A percentile compares a stretch with the other conserved stretches of the same genome.
These are phyloP conservation scores for Loxodonta africana DNA, from an alignment of 2,113 vertebrate species.

Conservation along the genomic window DNA sequence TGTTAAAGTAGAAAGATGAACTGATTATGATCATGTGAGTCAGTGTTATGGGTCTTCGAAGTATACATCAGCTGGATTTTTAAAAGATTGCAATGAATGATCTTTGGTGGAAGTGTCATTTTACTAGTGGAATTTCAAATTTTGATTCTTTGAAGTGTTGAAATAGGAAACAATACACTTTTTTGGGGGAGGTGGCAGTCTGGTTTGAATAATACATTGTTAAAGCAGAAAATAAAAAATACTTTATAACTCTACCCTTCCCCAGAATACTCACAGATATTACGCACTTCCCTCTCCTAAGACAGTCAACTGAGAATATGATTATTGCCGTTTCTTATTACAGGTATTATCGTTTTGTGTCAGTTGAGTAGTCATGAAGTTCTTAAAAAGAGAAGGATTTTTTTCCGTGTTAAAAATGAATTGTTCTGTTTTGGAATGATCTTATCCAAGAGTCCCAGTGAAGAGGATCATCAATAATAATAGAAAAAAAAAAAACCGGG, in stretches of 20 bases:
- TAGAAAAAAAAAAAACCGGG: not conserved
- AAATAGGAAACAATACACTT: not conserved
- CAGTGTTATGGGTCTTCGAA: not conserved
- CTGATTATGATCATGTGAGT: not conserved
- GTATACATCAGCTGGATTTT: not conserved
- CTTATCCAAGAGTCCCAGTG: not conserved
- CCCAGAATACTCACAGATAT: not conserved
- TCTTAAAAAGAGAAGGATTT: constrained; percentile 46
- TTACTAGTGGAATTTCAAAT: constrained; percentile 52
- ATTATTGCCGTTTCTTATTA: not conserved
- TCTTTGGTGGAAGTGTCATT: constrained; percentile 61
- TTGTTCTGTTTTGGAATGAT: not conserved
- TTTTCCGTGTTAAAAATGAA: constrained; percentile 21
- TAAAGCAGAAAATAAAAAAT: constrained; percentile 57
- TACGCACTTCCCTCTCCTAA: constrained; percentile 1
- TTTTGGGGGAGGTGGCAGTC: constrained; percentile 23
- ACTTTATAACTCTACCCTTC: constrained; percentile 30
- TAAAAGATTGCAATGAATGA: constrained; percentile 16
- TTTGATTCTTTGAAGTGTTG: constrained; percentile 41
- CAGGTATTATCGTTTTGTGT: not conserved
- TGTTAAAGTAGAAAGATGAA: not conserved
- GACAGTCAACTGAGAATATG: constrained; percentile 1
- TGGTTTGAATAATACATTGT: constrained; percentile 57
- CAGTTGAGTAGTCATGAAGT: not conserved
- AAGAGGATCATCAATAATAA: not conserved